Evolutionary conservation across 1,140 invertebrate species (phyloP).

Genomic region (Brachionus rotundiformis): DNA sequence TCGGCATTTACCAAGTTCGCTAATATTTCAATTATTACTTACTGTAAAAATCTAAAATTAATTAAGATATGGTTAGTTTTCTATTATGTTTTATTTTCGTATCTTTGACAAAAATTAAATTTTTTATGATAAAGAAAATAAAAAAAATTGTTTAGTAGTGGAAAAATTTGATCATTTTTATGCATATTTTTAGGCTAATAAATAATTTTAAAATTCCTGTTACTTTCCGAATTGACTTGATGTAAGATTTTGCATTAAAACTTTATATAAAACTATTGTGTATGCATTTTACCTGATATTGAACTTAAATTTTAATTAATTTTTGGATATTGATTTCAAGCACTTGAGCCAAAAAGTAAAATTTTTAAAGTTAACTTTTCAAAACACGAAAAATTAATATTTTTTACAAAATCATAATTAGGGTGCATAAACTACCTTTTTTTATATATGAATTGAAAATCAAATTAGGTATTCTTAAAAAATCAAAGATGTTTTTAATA

Average conservation of each 20-base stretch:
- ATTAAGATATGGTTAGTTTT: not conserved
- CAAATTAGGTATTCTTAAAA: no score
- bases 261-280: not conserved
- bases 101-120: conserved; percentile 5
- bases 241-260: not conserved
- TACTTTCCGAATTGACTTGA: not conserved
- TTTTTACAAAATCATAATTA: no score
- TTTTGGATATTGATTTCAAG: no score
- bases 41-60: not conserved
- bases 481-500: no score
- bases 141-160: not conserved
- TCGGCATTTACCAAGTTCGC: not conserved
- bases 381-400: no score
- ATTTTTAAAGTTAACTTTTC: no score
- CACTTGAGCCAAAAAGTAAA: no score
- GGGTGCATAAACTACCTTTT: no score
- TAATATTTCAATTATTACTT: not conserved
- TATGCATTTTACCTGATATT: no score
- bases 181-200: not conserved
- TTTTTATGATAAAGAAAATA: conserved; percentile 8
- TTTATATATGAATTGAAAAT: no score
- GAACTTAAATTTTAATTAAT: not conserved
- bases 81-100: not conserved
- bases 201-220: conserved; percentile 5
- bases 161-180: not conserved